Base-by-base conservation (phyloP, 1,140 invertebrate species). In the Drosophila quadrilineata region DNA sequence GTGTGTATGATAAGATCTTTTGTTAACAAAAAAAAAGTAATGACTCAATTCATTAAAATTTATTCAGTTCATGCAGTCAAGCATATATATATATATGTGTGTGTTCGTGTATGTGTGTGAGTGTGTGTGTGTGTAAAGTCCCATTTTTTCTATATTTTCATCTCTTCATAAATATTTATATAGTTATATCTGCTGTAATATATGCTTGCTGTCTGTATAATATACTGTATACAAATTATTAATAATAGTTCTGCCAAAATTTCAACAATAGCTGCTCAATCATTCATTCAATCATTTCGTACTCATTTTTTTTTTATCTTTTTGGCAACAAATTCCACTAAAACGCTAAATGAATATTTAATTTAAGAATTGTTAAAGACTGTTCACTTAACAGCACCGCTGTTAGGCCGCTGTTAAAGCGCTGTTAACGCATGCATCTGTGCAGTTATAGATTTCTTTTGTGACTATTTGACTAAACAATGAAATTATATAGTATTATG, bases 381-480 rank as follows among this genome's bases (percentile, higher is more conserved):
- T 58, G 49, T 43, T 58, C 62, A 41, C 40, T 54, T 62, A 62
- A 67, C 64, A 67, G 64, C 26, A 29, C 10, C 40, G 58, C 57
- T 67, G 57, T 67, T 62, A 49, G 54, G n/a, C 24, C 29, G 24
- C 46, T 59, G 56, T 59, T 60, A n/a, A 36, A 54, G 52, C 64
- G 14, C 64, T 53, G 57, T 60, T 67, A 62, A 62, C 31, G 46
- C n/a, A n/a, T 26, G 28, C 16, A 1, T 43, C 12, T 49, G 17
- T 28, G 43, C 10, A 22, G 6, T 40, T 43, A 24, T 29, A 17
- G n/a, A 36, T 24, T 21, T 16, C 12, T 41, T 76, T 77, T 84
- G 74, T 85, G 77, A 84, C 79, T 84, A 77, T 74, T 79, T 84
- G 79, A 84, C 79, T 84, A 84, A n/a, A 76, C 73, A 73, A 74